Evolutionary conservation across 2,888 invertebrate species (phyloP), one percentile per base, ranked within the genome.

Genomic region (Drosophila ezoana): DNA sequence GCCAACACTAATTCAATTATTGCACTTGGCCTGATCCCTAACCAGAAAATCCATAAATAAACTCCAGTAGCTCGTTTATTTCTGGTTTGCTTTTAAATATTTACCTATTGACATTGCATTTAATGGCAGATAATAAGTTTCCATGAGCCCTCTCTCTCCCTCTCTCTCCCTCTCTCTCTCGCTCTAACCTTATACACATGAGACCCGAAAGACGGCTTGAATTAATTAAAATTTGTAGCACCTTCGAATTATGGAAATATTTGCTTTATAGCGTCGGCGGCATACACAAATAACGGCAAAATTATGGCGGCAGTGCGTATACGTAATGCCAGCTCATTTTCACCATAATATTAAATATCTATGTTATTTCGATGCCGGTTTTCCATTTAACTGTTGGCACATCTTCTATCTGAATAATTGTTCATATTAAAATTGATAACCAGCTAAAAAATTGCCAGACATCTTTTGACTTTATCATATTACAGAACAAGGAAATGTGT

Each of bases 61-160:
- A 74, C 48, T 60, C 10, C 37, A 16, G 28, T 54, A 44, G 43
- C 49, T 61, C 10, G 20, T 62, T 62, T 16, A 41, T 56, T 77
- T 67, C 61, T 73, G 78, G 58, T 78, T 78, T 45, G 33, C 52
- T 57, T 35, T 48, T 67, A 35, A 75, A 68, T 75, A 74, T 73
- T 78, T 78, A 58, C 48, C 68, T 60, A 75, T 76, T 79, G 75
- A 75, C 75, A 76, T 74, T 78, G 75, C 59, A 59, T 66, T 72
- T 77, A 61, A 61, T 73, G 74, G 14, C 47, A 63, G 68, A 62
- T 74, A 63, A 78, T 60, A 56, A 63, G 52, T 59, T 68, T 62
- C 38, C n/a, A 38, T 53, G 16, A 53, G 56, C 38, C 56, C 23
- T 28, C 8, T 28, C 28, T 8, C 28, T 28, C 28, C 8, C 28